A percentile compares a stretch with the other conserved stretches of the same genome.
phyloP scores from a whole-genome alignment of 2,888 invertebrate species.

The Hirtodrosophila trivittata region DNA sequence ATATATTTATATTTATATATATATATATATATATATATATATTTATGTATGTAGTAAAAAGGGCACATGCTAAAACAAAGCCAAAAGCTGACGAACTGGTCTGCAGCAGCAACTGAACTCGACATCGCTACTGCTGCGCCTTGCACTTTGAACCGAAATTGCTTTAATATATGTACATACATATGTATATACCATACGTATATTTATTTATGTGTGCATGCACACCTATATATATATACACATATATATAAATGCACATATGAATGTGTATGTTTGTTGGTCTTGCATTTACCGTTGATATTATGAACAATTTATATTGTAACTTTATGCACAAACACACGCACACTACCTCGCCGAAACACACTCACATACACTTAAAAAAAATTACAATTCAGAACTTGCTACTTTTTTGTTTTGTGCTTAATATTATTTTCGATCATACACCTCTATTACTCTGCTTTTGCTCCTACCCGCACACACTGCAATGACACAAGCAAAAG shows the following conservation, averaged over 20 bases:
- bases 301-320: slow-evolving; percentile 30
- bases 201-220: slow-evolving; percentile 21
- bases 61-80: slow-evolving; percentile 70
- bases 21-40: too few relatives aligned
- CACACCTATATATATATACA: neutral
- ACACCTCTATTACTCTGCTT: slow-evolving; percentile 20
- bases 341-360: slow-evolving; percentile 6
- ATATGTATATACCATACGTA: slow-evolving; percentile 15
- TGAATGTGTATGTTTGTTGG: neutral
- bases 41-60: slow-evolving; percentile 39
- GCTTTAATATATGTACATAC: slow-evolving; percentile 13
- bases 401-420: slow-evolving; percentile 30
- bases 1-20: slow-evolving; percentile 16
- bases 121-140: slow-evolving; percentile 34
- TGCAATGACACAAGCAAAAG: slow-evolving; percentile 77
- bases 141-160: slow-evolving; percentile 59
- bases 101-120: slow-evolving; percentile 33
- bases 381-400: slow-evolving; percentile 22
- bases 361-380: slow-evolving; percentile 49
- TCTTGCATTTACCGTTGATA: slow-evolving; percentile 23
- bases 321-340: slow-evolving; percentile 4
- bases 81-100: slow-evolving; percentile 66
- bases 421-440: slow-evolving; percentile 37
- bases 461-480: slow-evolving; percentile 71
- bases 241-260: too few relatives aligned